Evolutionary conservation across 2,113 vertebrate genomes (phyloP).

Genomic region (Saimiri boliviensis): DNA sequence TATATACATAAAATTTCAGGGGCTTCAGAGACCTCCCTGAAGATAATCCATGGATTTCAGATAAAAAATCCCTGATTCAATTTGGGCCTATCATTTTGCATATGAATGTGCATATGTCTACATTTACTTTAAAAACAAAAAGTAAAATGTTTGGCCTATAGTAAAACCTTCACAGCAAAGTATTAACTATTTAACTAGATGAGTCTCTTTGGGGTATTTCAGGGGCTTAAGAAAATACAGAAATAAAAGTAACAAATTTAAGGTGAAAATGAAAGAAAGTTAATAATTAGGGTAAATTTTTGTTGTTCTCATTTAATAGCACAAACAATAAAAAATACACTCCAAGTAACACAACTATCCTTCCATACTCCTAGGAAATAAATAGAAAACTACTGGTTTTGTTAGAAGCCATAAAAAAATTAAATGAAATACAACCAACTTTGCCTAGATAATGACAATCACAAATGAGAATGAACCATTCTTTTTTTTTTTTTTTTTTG

Average conservation of each 20-base stretch:
- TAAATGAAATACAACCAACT: not conserved
- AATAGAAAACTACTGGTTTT: not conserved
- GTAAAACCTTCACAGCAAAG: not conserved
- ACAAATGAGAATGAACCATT: not conserved
- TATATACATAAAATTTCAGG: not conserved
- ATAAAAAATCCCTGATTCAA: not conserved
- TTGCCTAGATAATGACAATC: not conserved
- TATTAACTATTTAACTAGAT: not conserved
- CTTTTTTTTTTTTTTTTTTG: too few species aligned
- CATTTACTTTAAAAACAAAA: not conserved
- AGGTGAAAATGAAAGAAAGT: not conserved
- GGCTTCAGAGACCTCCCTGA: not conserved
- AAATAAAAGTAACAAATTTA: not conserved
- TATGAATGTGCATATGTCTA: fast-evolving
- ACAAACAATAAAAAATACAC: not conserved
- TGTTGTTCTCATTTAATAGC: not conserved
- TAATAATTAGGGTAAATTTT: not conserved
- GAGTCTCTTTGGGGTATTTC: not conserved
- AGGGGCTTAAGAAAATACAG: not conserved
- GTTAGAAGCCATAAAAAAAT: not conserved
- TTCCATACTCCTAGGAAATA: not conserved
- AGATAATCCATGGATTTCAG: not conserved
- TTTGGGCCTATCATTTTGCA: not conserved
- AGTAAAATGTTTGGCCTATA: not conserved
- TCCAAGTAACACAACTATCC: not conserved